Conservation (phyloP, 2,888 invertebrate genomes). For the Scotopteryx bipunctaria region DNA sequence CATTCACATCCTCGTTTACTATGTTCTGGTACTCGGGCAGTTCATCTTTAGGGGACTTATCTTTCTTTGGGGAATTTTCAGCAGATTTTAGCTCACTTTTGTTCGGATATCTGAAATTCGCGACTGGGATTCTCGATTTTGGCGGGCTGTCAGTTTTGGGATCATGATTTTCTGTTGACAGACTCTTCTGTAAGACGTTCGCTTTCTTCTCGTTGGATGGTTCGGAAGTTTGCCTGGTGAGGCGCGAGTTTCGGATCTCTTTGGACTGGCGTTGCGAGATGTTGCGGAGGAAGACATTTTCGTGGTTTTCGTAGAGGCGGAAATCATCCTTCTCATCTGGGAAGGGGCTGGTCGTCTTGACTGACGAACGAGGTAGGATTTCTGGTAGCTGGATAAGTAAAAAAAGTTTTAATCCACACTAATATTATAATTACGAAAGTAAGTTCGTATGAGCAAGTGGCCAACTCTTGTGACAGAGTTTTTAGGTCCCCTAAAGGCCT, state of each 20-base stretch:
- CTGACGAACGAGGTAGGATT: constrained; percentile 64
- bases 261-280: constrained; percentile 72
- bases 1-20: constrained; percentile 46
- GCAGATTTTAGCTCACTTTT: constrained; percentile 65
- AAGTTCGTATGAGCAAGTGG: no score
- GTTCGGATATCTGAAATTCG: constrained; percentile 76
- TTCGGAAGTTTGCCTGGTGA: constrained; percentile 71
- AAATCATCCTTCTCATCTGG: constrained; percentile 57
- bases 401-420: no score
- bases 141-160: constrained; percentile 52
- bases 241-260: constrained; percentile 63
- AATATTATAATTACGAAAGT: no score
- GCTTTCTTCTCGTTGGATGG: constrained; percentile 65
- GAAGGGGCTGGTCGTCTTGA: constrained; percentile 67
- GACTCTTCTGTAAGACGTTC: constrained; percentile 62
- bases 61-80: constrained; percentile 67
- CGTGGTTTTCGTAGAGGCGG: constrained; percentile 73
- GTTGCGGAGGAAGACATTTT: constrained; percentile 70
- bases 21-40: constrained; percentile 74
- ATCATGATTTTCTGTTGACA: constrained; percentile 66
- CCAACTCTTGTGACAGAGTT: no score
- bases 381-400: constrained; percentile 70
- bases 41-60: constrained; percentile 49
- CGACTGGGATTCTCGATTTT: constrained; percentile 72
- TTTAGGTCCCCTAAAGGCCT: no score